A percentile compares a stretch with the other conserved stretches of the same genome.
Evolutionary conservation across 1,140 invertebrate genomes (phyloP).

Genomic region (Hyles vespertilio): DNA sequence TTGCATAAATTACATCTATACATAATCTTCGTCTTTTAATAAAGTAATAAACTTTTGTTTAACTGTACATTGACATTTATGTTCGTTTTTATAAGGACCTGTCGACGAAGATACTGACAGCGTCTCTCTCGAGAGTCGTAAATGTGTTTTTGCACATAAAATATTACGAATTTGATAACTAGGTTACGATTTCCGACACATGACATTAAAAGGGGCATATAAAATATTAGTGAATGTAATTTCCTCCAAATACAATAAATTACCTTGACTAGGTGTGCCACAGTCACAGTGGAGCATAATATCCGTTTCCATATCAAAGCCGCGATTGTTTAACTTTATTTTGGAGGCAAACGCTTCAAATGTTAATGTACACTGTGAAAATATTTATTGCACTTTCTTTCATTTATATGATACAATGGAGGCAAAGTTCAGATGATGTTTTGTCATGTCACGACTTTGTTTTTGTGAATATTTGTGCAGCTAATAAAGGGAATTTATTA

Average conservation of each 20-base stretch:
- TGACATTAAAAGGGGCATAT: neutral
- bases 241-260: constrained; percentile 10
- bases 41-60: too few species aligned
- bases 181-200: neutral
- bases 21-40: too few species aligned
- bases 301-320: constrained; percentile 3
- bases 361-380: neutral
- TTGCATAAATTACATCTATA: neutral
- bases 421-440: neutral
- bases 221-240: constrained; percentile 3
- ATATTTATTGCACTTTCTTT: neutral
- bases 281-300: constrained; percentile 5
- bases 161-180: too few species aligned
- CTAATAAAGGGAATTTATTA: too few species aligned
- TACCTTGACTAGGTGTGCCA: constrained; percentile 7
- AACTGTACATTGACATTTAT: too few species aligned
- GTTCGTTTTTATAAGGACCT: too few species aligned
- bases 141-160: too few species aligned
- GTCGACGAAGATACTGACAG: too few species aligned
- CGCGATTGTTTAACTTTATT: too few species aligned
- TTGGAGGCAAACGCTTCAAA: neutral
- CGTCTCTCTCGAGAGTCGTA: too few species aligned
- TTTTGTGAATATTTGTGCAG: too few species aligned
- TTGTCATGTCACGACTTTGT: too few species aligned
- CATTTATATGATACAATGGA: neutral